Evolutionary conservation across 1,140 invertebrate genomes (phyloP).

Genomic region (Geopemphigus sp.): DNA sequence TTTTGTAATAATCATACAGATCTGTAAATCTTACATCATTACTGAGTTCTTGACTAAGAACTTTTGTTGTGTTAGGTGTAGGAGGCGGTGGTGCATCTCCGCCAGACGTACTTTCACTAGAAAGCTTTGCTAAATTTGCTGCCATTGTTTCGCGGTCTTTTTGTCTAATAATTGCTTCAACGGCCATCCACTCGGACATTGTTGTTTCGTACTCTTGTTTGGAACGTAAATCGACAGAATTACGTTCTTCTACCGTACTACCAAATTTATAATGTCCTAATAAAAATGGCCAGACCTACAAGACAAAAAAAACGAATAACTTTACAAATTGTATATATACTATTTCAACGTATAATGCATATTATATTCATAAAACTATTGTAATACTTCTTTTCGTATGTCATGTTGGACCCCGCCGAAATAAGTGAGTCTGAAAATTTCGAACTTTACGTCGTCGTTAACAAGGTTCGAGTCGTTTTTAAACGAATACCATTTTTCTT

Average conservation of each 20-base stretch:
- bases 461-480: slow-evolving; percentile 57
- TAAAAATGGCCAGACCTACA: slow-evolving; percentile 83
- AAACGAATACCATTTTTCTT: slow-evolving; percentile 66
- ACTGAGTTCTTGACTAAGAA: slow-evolving; percentile 57
- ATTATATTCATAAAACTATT: slow-evolving; percentile 3
- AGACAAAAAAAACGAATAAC: slow-evolving; percentile 26
- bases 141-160: slow-evolving; percentile 71
- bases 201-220: slow-evolving; percentile 79
- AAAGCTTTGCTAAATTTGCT: slow-evolving; percentile 62
- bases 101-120: slow-evolving; percentile 59
- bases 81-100: slow-evolving; percentile 52
- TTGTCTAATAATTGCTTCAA: slow-evolving; percentile 87
- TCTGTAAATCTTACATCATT: slow-evolving; percentile 60
- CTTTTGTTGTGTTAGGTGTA: slow-evolving; percentile 50
- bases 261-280: slow-evolving; percentile 83
- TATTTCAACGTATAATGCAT: background rate
- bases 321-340: too few relatives aligned
- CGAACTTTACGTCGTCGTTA: slow-evolving; percentile 63
- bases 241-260: slow-evolving; percentile 68
- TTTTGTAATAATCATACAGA: too few relatives aligned
- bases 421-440: slow-evolving; percentile 81
- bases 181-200: slow-evolving; percentile 91
- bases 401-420: slow-evolving; percentile 80
- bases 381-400: slow-evolving; percentile 67
- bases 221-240: slow-evolving; percentile 66